phyloP scores from a whole-genome alignment of 2,797 vertebrate species.

The Lagodon rhomboides region DNA sequence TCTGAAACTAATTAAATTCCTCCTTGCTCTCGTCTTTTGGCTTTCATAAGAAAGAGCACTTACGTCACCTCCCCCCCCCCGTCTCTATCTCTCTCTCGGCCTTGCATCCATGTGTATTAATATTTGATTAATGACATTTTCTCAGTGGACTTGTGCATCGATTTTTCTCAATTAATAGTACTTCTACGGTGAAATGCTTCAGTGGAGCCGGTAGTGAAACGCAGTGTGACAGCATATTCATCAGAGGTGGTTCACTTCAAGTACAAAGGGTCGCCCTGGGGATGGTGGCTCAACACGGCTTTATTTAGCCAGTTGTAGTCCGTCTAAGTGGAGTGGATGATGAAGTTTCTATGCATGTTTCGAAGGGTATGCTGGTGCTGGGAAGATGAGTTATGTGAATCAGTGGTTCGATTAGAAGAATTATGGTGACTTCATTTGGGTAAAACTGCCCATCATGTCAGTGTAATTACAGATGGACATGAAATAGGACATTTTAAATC shows the following conservation, averaged over 20 bases:
- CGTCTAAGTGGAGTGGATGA: neutral
- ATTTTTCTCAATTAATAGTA: constrained; percentile 39
- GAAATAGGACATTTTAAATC: neutral
- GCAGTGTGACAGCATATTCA: constrained; percentile 27
- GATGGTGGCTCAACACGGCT: neutral
- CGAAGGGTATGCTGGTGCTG: no score
- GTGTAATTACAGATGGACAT: neutral
- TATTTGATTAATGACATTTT: constrained; percentile 36
- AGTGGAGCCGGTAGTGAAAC: constrained; percentile 22
- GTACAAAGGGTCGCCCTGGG: neutral
- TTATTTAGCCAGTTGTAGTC: neutral
- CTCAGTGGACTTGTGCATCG: constrained; percentile 9
- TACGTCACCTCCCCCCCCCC: neutral
- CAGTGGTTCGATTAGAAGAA: neutral
- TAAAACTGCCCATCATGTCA: neutral
- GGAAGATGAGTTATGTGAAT: neutral
- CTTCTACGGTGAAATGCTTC: constrained; percentile 36
- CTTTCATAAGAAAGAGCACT: constrained; percentile 42
- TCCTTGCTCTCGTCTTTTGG: constrained; percentile 11
- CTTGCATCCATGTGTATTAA: constrained; percentile 24
- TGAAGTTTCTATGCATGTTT: neutral
- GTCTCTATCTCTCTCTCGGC: neutral
- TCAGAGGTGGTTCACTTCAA: constrained; percentile 7
- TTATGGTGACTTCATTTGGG: no score
- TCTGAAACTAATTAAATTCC: constrained; percentile 48